Conservation (phyloP, 2,113 vertebrate genomes). For the Catharus minimus region DNA sequence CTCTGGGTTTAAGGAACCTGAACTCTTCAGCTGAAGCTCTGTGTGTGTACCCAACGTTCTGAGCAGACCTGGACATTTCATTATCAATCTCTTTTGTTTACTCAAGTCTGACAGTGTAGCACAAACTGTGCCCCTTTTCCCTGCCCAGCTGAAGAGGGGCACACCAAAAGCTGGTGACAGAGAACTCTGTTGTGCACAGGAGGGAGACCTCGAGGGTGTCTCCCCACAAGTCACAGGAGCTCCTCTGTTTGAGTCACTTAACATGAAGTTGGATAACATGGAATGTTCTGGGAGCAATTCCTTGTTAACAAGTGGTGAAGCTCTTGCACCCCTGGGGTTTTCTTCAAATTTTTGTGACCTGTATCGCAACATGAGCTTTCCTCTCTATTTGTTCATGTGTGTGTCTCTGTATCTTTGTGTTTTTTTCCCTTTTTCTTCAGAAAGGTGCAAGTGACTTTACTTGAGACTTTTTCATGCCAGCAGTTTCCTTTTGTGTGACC, state of each 20-base stretch:
- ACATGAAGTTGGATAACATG: not conserved
- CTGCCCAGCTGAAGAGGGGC: not conserved
- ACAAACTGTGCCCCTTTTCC: not conserved
- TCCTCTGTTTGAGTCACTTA: not conserved
- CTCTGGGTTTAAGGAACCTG: not conserved
- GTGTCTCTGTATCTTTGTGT: not conserved
- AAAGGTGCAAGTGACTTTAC: not conserved
- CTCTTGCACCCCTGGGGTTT: not conserved
- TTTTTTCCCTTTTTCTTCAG: not conserved
- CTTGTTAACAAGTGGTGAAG: not conserved
- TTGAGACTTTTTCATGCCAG: not conserved
- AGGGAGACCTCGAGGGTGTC: not conserved
- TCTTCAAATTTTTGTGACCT: not conserved
- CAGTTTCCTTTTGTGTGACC: not conserved
- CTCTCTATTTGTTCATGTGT: not conserved
- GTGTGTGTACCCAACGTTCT: rapidly evolving
- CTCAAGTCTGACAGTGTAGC: not conserved
- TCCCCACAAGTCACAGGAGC: not conserved
- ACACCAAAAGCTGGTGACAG: not conserved
- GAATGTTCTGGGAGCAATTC: not conserved
- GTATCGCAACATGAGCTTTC: not conserved
- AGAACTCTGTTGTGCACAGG: not conserved
- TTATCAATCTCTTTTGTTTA: not conserved
- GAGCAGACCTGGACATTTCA: not conserved
- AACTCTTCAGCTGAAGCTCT: not conserved